Percentiles rank a stretch among this genome's conserved stretches.
Conservation (phyloP, 2,888 invertebrate species). For the Dyspetes luteomarginatus region DNA sequence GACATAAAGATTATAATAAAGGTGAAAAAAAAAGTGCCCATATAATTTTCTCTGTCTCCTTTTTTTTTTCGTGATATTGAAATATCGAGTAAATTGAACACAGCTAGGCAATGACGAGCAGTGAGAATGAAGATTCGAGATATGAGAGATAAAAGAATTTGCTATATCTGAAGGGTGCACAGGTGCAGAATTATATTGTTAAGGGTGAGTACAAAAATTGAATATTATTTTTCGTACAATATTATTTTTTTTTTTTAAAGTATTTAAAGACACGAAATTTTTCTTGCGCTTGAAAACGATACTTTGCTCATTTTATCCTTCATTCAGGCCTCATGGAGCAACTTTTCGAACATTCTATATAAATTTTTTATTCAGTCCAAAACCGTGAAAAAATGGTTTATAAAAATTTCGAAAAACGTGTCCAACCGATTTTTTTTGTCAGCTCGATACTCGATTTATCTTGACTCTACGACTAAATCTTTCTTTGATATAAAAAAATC, state of each 20-base stretch:
- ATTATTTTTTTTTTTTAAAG: not conserved
- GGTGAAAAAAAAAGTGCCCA: not conserved
- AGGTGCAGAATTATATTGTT: not conserved
- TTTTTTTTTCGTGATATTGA: too few species aligned
- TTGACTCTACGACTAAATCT: too few species aligned
- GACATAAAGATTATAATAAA: slow-evolving; percentile 15
- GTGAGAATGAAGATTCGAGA: not conserved
- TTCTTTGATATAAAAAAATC: too few species aligned
- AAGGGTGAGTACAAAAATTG: not conserved
- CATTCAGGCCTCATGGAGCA: not conserved
- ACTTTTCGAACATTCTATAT: not conserved
- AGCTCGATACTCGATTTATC: too few species aligned
- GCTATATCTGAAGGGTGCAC: too few species aligned
- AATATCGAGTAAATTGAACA: too few species aligned
- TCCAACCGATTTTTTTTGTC: too few species aligned
- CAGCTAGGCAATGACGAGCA: not conserved
- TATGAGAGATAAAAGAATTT: not conserved
- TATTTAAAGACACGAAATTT: not conserved
- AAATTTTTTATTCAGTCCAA: too few species aligned
- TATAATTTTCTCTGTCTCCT: not conserved
- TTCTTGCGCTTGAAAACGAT: not conserved
- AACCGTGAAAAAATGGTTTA: too few species aligned
- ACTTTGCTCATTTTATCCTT: not conserved
- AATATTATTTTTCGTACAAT: not conserved
- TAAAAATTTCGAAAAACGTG: not conserved